Conservation (phyloP, 1,140 invertebrate genomes). For the Himalopsyche phryganea region DNA sequence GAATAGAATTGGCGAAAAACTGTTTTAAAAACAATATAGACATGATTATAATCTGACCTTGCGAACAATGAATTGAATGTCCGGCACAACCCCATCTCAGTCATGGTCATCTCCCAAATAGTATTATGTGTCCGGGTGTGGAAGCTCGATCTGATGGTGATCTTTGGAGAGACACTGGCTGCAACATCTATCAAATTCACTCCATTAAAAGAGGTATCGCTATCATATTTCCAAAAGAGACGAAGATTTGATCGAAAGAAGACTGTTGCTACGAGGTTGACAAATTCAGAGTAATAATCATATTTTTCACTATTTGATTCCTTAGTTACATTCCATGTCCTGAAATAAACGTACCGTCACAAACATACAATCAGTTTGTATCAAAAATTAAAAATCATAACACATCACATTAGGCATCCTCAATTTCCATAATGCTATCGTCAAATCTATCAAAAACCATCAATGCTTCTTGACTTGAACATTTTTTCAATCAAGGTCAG, state of each 20-base stretch:
- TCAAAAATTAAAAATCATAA: no score
- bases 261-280: conserved; percentile 50
- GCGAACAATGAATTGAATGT: conserved; percentile 52
- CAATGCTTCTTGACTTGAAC: no score
- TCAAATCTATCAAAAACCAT: no score
- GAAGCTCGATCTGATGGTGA: conserved; percentile 5
- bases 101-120: conserved; percentile 51
- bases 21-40: no score
- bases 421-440: no score
- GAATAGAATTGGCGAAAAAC: no score
- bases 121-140: conserved; percentile 33
- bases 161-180: conserved; percentile 39
- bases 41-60: no score
- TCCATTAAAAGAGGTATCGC: conserved; percentile 44
- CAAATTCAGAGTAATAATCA: conserved; percentile 52
- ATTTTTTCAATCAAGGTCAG: no score
- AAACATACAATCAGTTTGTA: no score
- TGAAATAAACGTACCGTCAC: no score
- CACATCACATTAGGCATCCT: no score
- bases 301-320: conserved; percentile 41
- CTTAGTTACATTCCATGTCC: conserved; percentile 44
- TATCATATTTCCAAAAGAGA: conserved; percentile 52
- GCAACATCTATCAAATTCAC: conserved; percentile 51
- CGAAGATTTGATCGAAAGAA: conserved; percentile 51
- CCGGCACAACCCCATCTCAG: conserved; percentile 55